Evolutionary conservation across 1,140 invertebrate species (phyloP), one percentile per base, ranked within the genome.

Genomic region (Microplitis mediator): DNA sequence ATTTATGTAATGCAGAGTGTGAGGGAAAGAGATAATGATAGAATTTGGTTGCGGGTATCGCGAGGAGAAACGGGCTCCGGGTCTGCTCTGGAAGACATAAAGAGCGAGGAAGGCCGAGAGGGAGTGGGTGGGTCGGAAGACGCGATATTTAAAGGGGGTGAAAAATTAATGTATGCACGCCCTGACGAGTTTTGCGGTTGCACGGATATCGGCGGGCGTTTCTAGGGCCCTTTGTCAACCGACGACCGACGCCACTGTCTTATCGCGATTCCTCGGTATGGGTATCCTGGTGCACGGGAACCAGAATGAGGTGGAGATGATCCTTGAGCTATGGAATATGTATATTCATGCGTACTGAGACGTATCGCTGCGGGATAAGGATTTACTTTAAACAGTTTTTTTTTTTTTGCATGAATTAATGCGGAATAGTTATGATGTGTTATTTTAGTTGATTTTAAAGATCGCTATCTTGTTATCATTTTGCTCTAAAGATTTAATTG

Each of bases 201-300:
- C 78, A 75, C 77, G 80, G 77, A 84, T 81, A 80, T 78, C 73
- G 76, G 64, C 72, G 77, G 83, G 83, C 82, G 82, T 84, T 78
- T 71, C 81, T 71, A 70, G 77, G 78, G 77, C 81, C 79, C 82
- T 84, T 84, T 85, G 83, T 85, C 82, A 85, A 82, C 82, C 78
- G 79, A 80, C 78, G 80, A 84, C 82, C 72, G 72, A 76, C 76
- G 80, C 76, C 81, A 79, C 79, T 56, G 36, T 83, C 81, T 84
- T 84, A 84, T 84, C 82, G 80, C 77, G 77, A 83, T 81, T 78
- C 72, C 50, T 11, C 54, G 16, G 5, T 66, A 14, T 11, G 13
- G 11, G 34, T 13, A 36, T 68, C 62, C 13, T 35, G 23, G 23
- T 23, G 6, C 62, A 50, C 39, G 31, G 14, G 63, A 67, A 39